Conservation (phyloP, 2,113 vertebrate species). For the Poecilia latipinna region DNA sequence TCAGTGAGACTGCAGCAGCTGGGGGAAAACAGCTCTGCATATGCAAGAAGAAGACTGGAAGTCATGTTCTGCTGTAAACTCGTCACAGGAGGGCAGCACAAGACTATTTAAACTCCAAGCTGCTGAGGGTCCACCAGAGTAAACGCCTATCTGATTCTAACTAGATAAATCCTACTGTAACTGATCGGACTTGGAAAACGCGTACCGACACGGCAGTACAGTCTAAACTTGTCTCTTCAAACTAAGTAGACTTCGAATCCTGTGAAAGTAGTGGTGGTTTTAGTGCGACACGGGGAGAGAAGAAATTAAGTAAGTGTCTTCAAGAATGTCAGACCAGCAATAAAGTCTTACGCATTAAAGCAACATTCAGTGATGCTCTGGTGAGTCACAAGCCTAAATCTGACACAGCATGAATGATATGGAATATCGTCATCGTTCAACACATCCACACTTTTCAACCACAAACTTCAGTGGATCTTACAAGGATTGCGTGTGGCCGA, state of each 20-base stretch:
- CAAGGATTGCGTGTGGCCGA: too few species aligned
- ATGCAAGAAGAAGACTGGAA: neutral
- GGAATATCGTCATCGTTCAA: too few species aligned
- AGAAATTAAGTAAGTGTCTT: neutral
- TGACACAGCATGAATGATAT: too few species aligned
- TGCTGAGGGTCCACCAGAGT: slow-evolving; percentile 35
- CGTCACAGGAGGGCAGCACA: slow-evolving; percentile 67
- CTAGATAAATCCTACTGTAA: slow-evolving; percentile 14
- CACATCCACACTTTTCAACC: too few species aligned
- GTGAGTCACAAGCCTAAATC: too few species aligned
- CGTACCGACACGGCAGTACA: slow-evolving; percentile 5
- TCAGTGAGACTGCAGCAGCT: neutral
- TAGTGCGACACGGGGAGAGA: neutral
- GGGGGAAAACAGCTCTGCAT: slow-evolving; percentile 36
- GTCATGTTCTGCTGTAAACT: neutral
- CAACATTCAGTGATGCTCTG: too few species aligned
- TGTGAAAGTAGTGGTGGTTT: neutral
- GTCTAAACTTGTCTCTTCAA: slow-evolving; percentile 16
- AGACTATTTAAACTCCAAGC: neutral
- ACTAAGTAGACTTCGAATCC: neutral
- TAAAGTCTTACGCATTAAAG: too few species aligned
- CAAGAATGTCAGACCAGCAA: too few species aligned
- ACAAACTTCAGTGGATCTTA: too few species aligned
- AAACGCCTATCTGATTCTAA: slow-evolving; percentile 19
- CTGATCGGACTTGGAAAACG: slow-evolving; percentile 8